Base-by-base conservation (phyloP, 2,888 invertebrate species). In the Eupithecia centaureata region DNA sequence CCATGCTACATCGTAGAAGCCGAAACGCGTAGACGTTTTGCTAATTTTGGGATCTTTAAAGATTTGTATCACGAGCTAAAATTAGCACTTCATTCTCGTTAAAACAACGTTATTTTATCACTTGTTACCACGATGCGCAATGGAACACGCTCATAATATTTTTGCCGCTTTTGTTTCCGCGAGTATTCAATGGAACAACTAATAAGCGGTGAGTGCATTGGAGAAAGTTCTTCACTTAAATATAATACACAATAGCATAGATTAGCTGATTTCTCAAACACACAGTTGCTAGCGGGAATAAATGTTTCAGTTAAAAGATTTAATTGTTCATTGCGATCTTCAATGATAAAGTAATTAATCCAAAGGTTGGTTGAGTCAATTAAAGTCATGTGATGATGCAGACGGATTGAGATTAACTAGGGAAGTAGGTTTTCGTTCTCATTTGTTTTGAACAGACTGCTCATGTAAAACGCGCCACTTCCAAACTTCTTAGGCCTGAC, bases 311-410 rank as follows among this genome's bases (percentile, higher is more conserved):
- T 10, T 22, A 22, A 12, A 42, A 47, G 47, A 47, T 47, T 47
- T 12, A 22, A 47, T 22, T 22, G 47, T 4, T 18, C 47, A 52
- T 52, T 27, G 52, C 52, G 8, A 52, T 52, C 52, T 52, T 27
- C 52, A 52, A 52, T 52, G 52, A 7, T 27, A 52, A 52, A 52
- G 8, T 52, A 15, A 52, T 52, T 52, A 51, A 27, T 27, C 52
- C 15, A 1, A n/a, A 35, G 1, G n/a, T 22, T 22, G 12, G 27
- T 27, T 1, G 1, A 15, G 27, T 52, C 7, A 52, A 52, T 52
- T 52, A 27, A 15, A 27, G 27, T 52, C 52, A 52, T 52, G 52
- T 52, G 52, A 52, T 52, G 27, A 52, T 52, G 15, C 12, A 27
- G 52, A 27, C 15, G 5, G 7, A 52, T 52, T 52, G 27, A 18